Conservation (phyloP, 2,888 invertebrate genomes). For the Noctua janthe region DNA sequence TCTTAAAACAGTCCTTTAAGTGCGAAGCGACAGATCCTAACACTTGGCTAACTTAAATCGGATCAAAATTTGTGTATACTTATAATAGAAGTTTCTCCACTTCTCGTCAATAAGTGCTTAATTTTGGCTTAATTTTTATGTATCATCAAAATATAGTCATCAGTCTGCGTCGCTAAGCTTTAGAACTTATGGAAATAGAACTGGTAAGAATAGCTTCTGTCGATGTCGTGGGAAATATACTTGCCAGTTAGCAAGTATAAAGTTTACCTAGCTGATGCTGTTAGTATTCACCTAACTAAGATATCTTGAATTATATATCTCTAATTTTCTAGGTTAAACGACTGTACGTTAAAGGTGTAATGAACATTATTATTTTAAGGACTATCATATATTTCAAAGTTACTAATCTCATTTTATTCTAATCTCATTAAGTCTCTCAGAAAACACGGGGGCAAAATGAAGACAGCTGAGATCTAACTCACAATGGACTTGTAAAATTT, state of each 20-base stretch:
- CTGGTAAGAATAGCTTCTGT: background rate
- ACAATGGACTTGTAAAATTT: conserved; percentile 13
- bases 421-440: conserved; percentile 1
- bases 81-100: background rate
- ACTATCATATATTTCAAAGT: background rate
- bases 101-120: background rate
- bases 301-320: background rate
- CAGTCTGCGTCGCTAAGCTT: background rate
- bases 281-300: background rate
- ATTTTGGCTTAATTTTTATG: background rate
- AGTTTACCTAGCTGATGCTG: background rate
- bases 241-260: too few relatives aligned
- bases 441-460: background rate
- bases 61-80: too few relatives aligned
- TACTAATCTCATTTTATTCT: background rate
- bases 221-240: too few relatives aligned
- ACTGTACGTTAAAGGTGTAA: background rate
- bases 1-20: too few relatives aligned
- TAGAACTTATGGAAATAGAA: background rate
- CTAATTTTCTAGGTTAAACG: background rate
- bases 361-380: background rate
- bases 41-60: too few relatives aligned
- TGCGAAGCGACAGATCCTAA: too few relatives aligned
- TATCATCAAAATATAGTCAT: background rate
- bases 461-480: background rate